A percentile compares a stretch with the other conserved stretches of the same genome.
phyloP scores from a whole-genome alignment of 2,888 invertebrate genomes.

The Homarus gammarus region DNA sequence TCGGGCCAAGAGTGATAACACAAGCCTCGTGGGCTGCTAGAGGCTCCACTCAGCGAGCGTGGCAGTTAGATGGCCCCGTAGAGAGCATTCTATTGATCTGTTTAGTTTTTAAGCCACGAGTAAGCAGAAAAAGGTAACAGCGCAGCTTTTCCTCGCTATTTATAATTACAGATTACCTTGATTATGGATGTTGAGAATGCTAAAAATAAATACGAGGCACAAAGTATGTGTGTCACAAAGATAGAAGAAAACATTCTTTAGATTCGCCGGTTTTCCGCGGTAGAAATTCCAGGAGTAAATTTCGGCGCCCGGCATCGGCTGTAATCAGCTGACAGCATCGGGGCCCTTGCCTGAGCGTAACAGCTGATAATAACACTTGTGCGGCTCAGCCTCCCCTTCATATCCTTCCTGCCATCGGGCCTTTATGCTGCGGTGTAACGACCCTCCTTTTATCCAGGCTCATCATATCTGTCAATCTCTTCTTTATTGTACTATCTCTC shows the following conservation, averaged over 20 bases:
- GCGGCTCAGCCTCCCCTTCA: conserved; percentile 65
- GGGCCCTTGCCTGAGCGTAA: conserved; percentile 65
- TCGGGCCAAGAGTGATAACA: conserved; percentile 56
- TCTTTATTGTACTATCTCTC: conserved; percentile 54
- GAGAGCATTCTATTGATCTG: conserved; percentile 71
- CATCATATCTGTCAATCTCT: conserved; percentile 67
- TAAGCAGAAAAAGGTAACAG: conserved; percentile 59
- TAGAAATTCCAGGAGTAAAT: conserved; percentile 57
- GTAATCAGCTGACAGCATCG: conserved; percentile 71
- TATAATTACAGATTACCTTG: conserved; percentile 13
- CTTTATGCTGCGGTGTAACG: conserved; percentile 66
- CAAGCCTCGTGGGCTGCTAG: conserved; percentile 63
- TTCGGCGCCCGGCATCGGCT: conserved; percentile 42
- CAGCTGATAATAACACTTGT: conserved; percentile 73
- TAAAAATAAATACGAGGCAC: not conserved
- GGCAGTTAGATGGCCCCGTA: conserved; percentile 54
- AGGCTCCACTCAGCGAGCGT: conserved; percentile 61
- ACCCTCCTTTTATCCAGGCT: conserved; percentile 67
- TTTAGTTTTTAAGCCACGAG: conserved; percentile 69
- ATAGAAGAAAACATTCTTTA: not conserved
- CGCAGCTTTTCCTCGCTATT: conserved; percentile 35
- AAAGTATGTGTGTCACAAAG: not conserved
- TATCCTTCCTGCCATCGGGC: conserved; percentile 69
- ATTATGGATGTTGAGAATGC: not conserved
- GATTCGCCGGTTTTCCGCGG: conserved; percentile 23